Evolutionary conservation across 2,113 vertebrate species (phyloP), one percentile per base, ranked within the genome.

Genomic region (Vireo altiloquus): DNA sequence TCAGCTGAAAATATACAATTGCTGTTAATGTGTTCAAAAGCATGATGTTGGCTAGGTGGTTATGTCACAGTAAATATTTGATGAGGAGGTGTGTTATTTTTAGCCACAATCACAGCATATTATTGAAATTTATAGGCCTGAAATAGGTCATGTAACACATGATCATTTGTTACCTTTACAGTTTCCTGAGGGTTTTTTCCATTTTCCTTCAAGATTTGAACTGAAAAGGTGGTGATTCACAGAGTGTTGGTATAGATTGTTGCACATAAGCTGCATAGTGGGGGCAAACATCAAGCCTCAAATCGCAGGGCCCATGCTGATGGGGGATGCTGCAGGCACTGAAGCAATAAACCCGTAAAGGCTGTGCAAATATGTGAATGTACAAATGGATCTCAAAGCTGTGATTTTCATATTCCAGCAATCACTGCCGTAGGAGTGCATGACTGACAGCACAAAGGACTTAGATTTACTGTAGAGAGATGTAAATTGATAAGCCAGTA

Each of bases 401-500:
- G 5, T 39, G 47, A 72, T 96, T 89, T 92, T 95, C 60, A 66
- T 93, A 94, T 95, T 86, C 80, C 63, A 50, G 87, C 83, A 82
- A 88, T 69, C 57, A 22, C 92, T 81, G 79, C 80, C 0, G 30
- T 90, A 88, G 92, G 47, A 95, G 59, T 79, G 59, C 31, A 31
- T 89, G 96, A 96, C 74, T 87, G 96, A 94, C 95, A 96, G 79
- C 92, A 91, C 63, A 81, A 86, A 96, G 53, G 90, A 77, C 56
- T 82, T 77, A 49, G 69, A 95, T 96, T 90, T 91, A 82, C 82
- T 88, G 84, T 49, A 88, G 94, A 96, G 66, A 94, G 92, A 95
- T 92, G 85, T 82, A 95, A 96, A 96, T 95, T 97, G 94, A 94
- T 94, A 97, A 96, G 87, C 47, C 82, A 30, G 71, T 71, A 90